Evolutionary conservation across 2,797 vertebrate species (phyloP).

Genomic region (Tenualosa thibaudeaui): DNA sequence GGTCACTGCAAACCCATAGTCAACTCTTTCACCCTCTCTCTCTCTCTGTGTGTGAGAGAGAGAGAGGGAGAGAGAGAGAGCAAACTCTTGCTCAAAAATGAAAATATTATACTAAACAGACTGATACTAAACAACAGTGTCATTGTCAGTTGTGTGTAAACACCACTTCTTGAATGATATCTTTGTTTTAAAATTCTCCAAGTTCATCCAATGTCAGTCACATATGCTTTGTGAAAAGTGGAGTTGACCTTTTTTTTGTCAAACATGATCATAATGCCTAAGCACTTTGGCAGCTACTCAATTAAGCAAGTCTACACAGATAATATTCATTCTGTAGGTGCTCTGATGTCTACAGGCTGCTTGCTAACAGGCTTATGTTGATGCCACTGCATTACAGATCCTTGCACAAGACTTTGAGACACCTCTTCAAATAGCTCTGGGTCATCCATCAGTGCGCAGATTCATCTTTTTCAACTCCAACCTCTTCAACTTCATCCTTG

Average conservation of each 20-base stretch:
- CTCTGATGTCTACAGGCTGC: no score
- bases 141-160: constrained; percentile 1
- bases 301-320: neutral
- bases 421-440: constrained; percentile 68
- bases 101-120: no score
- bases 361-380: neutral
- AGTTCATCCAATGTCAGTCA: neutral
- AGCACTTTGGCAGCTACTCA: no score
- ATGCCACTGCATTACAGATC: constrained; percentile 60
- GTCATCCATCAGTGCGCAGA: constrained; percentile 69
- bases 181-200: neutral
- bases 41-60: neutral
- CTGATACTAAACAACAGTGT: neutral
- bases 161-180: neutral
- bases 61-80: no score
- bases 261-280: neutral
- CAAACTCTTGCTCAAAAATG: neutral
- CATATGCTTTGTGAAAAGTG: neutral
- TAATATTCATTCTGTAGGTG: neutral
- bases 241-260: neutral
- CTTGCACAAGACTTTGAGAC: constrained; percentile 68
- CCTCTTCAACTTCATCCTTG: constrained; percentile 73
- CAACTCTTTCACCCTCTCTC: neutral
- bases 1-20: constrained; percentile 53
- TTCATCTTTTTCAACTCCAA: constrained; percentile 77